These are phyloP conservation scores for Andrena hattorfiana DNA, from an alignment of 2,888 invertebrate genomes.

Conservation along the genomic window DNA sequence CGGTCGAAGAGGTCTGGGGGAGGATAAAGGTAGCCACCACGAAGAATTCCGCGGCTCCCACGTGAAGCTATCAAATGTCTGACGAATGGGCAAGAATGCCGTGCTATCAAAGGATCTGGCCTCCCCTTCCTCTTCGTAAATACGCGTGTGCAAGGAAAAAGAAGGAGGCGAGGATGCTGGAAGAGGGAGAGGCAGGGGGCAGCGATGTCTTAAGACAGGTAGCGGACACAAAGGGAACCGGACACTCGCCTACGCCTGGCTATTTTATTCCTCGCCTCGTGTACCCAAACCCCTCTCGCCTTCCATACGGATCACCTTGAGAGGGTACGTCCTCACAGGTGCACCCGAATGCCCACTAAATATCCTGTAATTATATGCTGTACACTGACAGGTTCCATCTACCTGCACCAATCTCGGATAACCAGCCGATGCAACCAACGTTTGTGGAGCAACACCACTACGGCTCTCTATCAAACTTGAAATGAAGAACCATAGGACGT, in stretches of 20 bases:
- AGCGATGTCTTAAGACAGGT: slow-evolving; percentile 83
- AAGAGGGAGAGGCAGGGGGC: slow-evolving; percentile 38
- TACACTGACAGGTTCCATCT: slow-evolving; percentile 73
- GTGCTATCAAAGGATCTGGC: slow-evolving; percentile 83
- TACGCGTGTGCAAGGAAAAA: slow-evolving; percentile 72
- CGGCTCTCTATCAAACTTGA: not conserved
- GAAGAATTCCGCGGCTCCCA: slow-evolving; percentile 81
- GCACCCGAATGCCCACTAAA: slow-evolving; percentile 77
- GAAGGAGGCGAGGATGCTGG: slow-evolving; percentile 58
- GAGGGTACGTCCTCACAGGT: slow-evolving; percentile 77
- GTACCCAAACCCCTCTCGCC: slow-evolving; percentile 58
- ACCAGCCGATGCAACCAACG: slow-evolving; percentile 55
- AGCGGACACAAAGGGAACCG: slow-evolving; percentile 84
- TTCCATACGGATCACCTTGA: slow-evolving; percentile 57
- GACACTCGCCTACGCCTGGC: slow-evolving; percentile 81
- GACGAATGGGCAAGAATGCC: slow-evolving; percentile 83
- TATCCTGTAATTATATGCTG: slow-evolving; percentile 80
- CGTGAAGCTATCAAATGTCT: slow-evolving; percentile 84
- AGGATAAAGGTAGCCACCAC: slow-evolving; percentile 70
- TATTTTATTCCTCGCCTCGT: slow-evolving; percentile 72
- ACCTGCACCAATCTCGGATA: slow-evolving; percentile 73
- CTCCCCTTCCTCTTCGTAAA: slow-evolving; percentile 67
- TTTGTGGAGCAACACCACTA: slow-evolving; percentile 42
- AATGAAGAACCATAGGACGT: not conserved
- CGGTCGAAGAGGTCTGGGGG: slow-evolving; percentile 60